Conservation (phyloP, 2,113 vertebrate genomes). For the Microtus oregoni region DNA sequence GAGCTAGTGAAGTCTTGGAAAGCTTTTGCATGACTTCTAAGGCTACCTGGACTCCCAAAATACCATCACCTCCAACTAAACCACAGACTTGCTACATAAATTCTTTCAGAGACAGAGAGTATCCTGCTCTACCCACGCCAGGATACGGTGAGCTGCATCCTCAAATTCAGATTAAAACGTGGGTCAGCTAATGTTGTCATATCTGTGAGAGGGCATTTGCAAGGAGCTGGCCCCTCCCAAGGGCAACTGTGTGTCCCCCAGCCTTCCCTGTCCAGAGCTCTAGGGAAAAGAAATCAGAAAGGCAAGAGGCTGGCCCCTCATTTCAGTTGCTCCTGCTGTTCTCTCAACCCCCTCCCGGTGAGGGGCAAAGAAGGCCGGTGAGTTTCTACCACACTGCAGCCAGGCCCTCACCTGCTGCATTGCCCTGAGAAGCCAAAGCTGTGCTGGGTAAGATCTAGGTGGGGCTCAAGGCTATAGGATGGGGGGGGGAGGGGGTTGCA, state of each 20-base stretch:
- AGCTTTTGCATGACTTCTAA: neutral
- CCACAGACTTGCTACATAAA: neutral
- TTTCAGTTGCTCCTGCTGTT: slow-evolving; percentile 41
- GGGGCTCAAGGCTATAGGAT: neutral
- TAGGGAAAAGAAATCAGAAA: neutral
- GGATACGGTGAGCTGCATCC: neutral
- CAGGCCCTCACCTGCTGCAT: slow-evolving; percentile 56
- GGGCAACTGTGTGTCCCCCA: neutral
- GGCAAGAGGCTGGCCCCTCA: neutral
- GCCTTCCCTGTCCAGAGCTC: neutral
- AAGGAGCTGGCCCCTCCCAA: neutral
- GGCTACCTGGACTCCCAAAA: neutral
- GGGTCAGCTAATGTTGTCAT: neutral
- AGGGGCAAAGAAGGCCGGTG: neutral
- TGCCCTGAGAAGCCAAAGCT: neutral
- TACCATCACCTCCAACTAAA: neutral
- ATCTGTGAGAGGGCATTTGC: neutral
- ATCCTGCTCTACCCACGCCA: neutral
- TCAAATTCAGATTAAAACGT: neutral
- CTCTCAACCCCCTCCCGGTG: neutral
- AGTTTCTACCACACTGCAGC: slow-evolving; percentile 49
- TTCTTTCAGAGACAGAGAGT: neutral
- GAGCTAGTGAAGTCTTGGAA: neutral
- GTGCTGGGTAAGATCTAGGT: neutral
- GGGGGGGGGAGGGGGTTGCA: neutral